Evolutionary conservation across 2,797 vertebrate genomes (phyloP), one percentile per base, ranked within the genome.

Genomic region (Danio aesculapii): DNA sequence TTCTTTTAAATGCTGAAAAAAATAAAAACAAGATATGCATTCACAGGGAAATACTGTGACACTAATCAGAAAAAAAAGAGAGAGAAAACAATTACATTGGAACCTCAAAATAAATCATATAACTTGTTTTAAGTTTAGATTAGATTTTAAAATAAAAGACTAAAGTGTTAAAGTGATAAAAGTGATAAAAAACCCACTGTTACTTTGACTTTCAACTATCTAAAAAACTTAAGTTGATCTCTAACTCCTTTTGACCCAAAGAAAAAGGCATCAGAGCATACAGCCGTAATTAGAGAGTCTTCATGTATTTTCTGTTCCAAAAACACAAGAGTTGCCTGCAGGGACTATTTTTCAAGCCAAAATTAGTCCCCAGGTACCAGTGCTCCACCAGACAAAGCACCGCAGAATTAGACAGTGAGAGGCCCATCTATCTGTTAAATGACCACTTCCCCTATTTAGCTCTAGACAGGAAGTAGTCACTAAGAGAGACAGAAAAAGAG

Each of bases 371-470:
- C 88, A 94, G 92, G 91, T 93, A 94, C 91, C 91, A 93, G 91
- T 92, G 90, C 90, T 88, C 92, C 93, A 94, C 94, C 93, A 95
- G 95, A 95, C 92, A 93, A 94, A 94, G 93, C 89, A 94, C 91
- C 91, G 92, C 93, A 94, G 92, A 93, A 93, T 94, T 93, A 93
- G 91, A 94, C 94, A 91, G 93, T 93, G 93, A 67, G 63, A 79
- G 90, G 87, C 80, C 92, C 90, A 90, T 93, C 93, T 93, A 93
- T 91, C 87, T 87, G 89, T 82, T 90, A 81, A 87, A 90, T 90
- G 91, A 91, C 95, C 94, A 95, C 93, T 90, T 79, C 73, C 77
- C 86, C 88, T 89, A 92, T 94, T 94, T 92, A 91, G 91, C 91
- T 73, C 63, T 82, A 91, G 90, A 90, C 93, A 94, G 94, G 94